Percentiles rank a stretch among this genome's conserved stretches.
phyloP scores from a whole-genome alignment of 1,140 invertebrate species.

The Acarapis woodi region DNA sequence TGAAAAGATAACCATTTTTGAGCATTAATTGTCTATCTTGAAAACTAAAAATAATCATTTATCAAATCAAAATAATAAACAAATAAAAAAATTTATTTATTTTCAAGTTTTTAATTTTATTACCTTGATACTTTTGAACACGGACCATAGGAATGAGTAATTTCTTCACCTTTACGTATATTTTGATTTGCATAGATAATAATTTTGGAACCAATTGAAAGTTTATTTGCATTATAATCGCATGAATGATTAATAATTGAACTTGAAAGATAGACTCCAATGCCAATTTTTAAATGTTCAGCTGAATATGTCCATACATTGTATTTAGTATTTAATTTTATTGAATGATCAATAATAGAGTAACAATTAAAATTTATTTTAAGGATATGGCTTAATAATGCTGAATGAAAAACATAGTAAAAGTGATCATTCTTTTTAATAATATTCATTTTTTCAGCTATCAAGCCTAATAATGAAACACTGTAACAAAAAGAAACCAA shows the following conservation, averaged over 20 bases:
- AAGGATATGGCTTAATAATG: background rate
- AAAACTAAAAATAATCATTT: no score
- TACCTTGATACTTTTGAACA: no score
- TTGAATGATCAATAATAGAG: background rate
- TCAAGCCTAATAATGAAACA: background rate
- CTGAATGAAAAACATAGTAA: background rate
- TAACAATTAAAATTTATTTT: background rate
- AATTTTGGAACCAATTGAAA: background rate
- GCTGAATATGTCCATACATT: background rate
- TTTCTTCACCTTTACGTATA: background rate
- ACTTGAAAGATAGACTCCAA: background rate
- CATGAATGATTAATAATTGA: conserved; percentile 2
- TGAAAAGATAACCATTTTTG: background rate
- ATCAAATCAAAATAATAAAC: no score
- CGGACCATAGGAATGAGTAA: conserved; percentile 1
- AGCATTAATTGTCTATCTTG: background rate
- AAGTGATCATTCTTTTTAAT: background rate
- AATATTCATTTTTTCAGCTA: background rate
- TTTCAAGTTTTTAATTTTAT: no score
- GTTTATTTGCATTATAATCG: background rate
- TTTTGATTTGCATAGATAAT: background rate
- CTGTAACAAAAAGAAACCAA: background rate
- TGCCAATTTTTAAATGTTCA: no score
- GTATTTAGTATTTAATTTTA: no score
- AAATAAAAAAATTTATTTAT: no score